Evolutionary conservation across 2,113 vertebrate species (phyloP).

Genomic region (Litocranius walleri): DNA sequence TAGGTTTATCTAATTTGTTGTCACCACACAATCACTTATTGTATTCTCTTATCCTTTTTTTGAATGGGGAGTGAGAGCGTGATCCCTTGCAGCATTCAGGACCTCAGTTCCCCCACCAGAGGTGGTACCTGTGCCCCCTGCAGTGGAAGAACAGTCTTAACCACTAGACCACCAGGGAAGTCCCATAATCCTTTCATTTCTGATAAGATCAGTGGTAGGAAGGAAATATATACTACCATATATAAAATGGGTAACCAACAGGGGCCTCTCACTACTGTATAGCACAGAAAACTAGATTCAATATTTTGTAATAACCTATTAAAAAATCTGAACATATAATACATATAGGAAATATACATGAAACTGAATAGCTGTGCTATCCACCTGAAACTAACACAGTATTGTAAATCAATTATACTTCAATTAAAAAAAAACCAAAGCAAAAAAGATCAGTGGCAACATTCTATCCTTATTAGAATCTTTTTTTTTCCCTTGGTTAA

Average conservation of each 20-base stretch:
- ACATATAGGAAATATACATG: neutral
- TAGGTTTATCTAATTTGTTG: neutral
- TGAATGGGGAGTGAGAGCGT: neutral
- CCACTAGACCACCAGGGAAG: neutral
- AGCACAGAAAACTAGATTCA: neutral
- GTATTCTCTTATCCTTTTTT: neutral
- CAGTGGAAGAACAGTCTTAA: neutral
- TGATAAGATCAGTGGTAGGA: neutral
- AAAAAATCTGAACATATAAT: neutral
- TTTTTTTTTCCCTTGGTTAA: neutral
- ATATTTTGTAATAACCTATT: neutral
- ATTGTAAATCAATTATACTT: neutral
- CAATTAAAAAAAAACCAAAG: neutral
- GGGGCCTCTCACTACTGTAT: neutral
- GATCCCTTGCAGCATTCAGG: neutral
- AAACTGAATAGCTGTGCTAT: neutral
- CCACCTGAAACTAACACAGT: neutral
- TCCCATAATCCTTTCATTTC: neutral
- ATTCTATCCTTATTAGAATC: neutral
- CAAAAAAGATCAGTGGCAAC: neutral
- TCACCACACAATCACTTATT: neutral
- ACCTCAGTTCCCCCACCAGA: neutral
- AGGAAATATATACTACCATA: neutral
- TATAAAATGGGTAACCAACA: neutral
- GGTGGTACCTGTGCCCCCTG: neutral